Evolutionary conservation across 2,113 vertebrate genomes (phyloP), one percentile per base, ranked within the genome.

Genomic region (Pteropus alecto): DNA sequence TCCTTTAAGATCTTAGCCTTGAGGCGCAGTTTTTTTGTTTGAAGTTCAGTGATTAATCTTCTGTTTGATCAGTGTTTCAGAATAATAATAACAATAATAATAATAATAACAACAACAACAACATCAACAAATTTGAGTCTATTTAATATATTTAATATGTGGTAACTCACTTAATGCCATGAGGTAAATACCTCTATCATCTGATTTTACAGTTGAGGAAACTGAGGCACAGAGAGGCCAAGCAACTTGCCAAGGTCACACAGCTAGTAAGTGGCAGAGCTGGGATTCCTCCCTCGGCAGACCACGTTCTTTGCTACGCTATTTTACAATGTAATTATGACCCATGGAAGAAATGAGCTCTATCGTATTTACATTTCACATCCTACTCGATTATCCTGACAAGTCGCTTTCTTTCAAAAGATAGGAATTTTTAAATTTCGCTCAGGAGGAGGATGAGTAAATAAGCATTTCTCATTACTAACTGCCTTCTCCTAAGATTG

Each of bases 171-270:
- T 68, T 61, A 86, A 67, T 48, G 38, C 38, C 41, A 43, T 48
- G 54, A 89, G 41, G 21, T 54, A 81, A 94, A 19, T 87, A 35
- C 87, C 18, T 67, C 67, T 48, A 8, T 93, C 21, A 67, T 38
- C 26, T 21, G 22, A 76, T 87, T 96, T 97, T 85, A 77, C 9
- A 87, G 1, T 56, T 81, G 30, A 96, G 28, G 43, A 87, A 92
- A 48, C 35, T 26, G 84, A 77, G 26, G 30, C 85, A 79, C 60
- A 93, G 51, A 83, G 38, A 85, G 15, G 35, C 19, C 70, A 86
- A 78, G 65, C 26, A 48, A 84, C 56, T 79, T 90, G n/a, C 43
- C 14, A 16, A 21, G 5, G 26, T 95, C 71, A 87, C 56, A 87
- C 18, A 94, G 79, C 63, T 81, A 68, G 22, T 77, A 26, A n/a